Conservation (phyloP, 1,140 invertebrate genomes). For the Rhynchophorus ferrugineus region DNA sequence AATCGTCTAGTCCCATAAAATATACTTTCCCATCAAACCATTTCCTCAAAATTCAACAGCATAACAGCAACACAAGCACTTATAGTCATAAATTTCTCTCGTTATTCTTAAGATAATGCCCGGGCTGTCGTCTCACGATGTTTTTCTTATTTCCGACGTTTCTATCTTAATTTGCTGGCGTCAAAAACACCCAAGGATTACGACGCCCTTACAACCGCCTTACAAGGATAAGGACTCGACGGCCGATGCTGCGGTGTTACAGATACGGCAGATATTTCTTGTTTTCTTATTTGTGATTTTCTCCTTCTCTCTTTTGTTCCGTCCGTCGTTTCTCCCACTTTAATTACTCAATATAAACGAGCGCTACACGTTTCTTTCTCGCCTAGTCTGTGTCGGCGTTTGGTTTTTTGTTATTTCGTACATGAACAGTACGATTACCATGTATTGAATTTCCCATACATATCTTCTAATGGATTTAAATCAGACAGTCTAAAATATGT, state of each 20-base stretch:
- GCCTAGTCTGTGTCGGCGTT: too few species aligned
- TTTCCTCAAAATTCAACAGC: neutral
- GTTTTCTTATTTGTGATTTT: neutral
- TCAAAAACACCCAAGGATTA: slow-evolving; percentile 9
- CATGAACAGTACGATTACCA: too few species aligned
- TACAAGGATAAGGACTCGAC: neutral
- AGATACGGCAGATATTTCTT: neutral
- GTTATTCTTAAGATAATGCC: slow-evolving; percentile 4
- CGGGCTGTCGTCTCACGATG: slow-evolving; percentile 1
- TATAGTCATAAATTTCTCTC: slow-evolving; percentile 3
- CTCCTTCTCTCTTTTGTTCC: neutral
- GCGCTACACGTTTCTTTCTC: neutral
- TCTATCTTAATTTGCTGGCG: slow-evolving; percentile 11
- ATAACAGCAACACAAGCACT: neutral
- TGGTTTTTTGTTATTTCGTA: too few species aligned
- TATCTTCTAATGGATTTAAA: too few species aligned
- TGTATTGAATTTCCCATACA: too few species aligned
- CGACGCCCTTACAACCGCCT: neutral
- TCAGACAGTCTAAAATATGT: too few species aligned
- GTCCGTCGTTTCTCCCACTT: neutral
- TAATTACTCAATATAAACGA: neutral
- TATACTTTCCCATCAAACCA: too few species aligned
- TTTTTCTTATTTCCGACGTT: slow-evolving; percentile 8
- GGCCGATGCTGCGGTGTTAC: neutral
- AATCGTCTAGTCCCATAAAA: too few species aligned